phyloP scores from a whole-genome alignment of 2,888 invertebrate genomes.

The Aleiodes alternator region DNA sequence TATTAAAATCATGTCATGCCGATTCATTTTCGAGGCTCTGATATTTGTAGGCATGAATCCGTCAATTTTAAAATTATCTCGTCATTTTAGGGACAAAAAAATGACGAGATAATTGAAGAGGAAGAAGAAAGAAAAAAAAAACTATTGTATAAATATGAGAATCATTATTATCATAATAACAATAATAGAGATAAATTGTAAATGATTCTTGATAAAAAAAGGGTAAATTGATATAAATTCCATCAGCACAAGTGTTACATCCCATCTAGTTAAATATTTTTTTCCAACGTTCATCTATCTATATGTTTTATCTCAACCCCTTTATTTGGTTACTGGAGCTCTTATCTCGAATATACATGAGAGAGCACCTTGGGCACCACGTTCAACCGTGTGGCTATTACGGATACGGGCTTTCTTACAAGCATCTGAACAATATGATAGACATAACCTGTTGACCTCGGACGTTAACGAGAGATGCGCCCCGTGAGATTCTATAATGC shows the following conservation, averaged over 20 bases:
- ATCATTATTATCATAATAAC: too few species aligned
- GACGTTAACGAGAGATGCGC: conserved; percentile 65
- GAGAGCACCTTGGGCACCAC: conserved; percentile 38
- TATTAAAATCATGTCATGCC: too few species aligned
- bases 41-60: too few species aligned
- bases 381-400: conserved; percentile 42
- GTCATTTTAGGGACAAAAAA: too few species aligned
- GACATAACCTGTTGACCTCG: conserved; percentile 68
- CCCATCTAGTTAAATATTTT: conserved; percentile 28
- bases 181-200: background rate
- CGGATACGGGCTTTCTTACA: conserved; percentile 46
- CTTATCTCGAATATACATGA: conserved; percentile 56
- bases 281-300: conserved; percentile 34
- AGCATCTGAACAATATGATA: conserved; percentile 64
- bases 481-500: conserved; percentile 49
- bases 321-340: conserved; percentile 61
- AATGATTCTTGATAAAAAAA: background rate
- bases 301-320: conserved; percentile 48
- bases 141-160: too few species aligned
- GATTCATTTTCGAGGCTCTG: background rate
- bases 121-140: too few species aligned
- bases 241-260: conserved; percentile 37
- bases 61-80: too few species aligned
- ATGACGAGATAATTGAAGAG: too few species aligned
- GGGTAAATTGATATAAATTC: conserved; percentile 28